Percentiles rank a stretch among this genome's conserved stretches.
phyloP scores from a whole-genome alignment of 2,113 vertebrate species.

The Typhlomys cinereus region DNA sequence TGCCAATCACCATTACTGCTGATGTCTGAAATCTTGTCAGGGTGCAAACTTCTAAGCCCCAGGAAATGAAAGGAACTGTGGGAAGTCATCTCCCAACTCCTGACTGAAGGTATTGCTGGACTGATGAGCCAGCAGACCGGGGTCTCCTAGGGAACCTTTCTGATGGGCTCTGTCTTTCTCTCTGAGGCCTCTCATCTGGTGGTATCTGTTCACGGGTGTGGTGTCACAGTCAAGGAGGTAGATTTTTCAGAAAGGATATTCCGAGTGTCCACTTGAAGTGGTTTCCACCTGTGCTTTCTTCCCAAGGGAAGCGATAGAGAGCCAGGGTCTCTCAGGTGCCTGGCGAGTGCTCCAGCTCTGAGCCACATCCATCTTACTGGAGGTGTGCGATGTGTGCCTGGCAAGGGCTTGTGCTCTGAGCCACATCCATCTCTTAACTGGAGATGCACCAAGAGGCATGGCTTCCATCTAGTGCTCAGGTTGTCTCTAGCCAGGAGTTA shows the following conservation, averaged over 20 bases:
- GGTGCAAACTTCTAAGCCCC: fast-evolving
- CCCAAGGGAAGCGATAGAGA: not conserved
- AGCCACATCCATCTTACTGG: not conserved
- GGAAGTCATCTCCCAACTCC: not conserved
- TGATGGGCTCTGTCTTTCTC: not conserved
- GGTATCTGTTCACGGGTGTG: fast-evolving
- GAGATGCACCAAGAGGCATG: not conserved
- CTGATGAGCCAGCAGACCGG: not conserved
- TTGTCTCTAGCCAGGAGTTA: not conserved
- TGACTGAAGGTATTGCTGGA: not conserved
- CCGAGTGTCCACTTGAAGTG: fast-evolving
- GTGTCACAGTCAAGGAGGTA: not conserved
- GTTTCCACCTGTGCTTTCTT: not conserved
- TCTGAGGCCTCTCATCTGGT: too few species aligned
- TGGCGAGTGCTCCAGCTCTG: not conserved
- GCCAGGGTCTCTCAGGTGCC: not conserved
- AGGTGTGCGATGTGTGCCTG: too few species aligned
- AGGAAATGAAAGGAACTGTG: not conserved
- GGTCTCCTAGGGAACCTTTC: not conserved
- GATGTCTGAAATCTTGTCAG: not conserved
- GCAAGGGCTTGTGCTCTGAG: too few species aligned
- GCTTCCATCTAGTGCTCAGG: not conserved
- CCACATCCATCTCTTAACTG: not conserved
- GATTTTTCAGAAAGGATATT: not conserved
- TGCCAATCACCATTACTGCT: fast-evolving